Conservation (phyloP, 2,113 vertebrate genomes). For the Athene cunicularia region DNA sequence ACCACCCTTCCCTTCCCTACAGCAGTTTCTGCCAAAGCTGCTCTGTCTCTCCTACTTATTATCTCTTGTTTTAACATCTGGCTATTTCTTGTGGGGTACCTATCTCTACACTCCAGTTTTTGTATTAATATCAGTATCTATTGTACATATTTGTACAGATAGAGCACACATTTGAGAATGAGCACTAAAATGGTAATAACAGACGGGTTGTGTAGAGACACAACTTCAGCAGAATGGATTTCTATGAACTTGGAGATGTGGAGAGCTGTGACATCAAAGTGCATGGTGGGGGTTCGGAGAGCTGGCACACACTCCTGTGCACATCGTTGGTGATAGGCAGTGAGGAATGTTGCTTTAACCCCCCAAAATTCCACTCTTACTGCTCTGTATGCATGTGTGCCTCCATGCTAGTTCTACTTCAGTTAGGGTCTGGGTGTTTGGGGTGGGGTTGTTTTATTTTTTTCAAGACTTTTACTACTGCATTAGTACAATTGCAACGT, state of each 20-base stretch:
- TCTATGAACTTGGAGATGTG: background rate
- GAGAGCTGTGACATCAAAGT: background rate
- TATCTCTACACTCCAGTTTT: background rate
- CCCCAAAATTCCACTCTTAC: background rate
- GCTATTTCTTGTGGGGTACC: background rate
- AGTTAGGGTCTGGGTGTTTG: background rate
- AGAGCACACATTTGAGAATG: background rate
- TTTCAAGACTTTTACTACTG: background rate
- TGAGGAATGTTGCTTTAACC: background rate
- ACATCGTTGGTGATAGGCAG: fast-evolving
- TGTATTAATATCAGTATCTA: background rate
- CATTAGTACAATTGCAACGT: background rate
- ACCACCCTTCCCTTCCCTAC: constrained; percentile 69
- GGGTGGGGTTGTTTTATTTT: background rate
- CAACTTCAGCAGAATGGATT: background rate
- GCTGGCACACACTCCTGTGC: background rate
- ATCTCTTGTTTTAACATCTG: constrained; percentile 38
- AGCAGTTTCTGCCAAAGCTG: constrained; percentile 54
- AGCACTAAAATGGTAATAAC: background rate
- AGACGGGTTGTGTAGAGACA: background rate
- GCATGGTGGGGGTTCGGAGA: background rate
- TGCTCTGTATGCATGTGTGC: background rate
- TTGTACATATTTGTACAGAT: background rate
- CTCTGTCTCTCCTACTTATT: background rate
- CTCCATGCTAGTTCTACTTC: background rate